These are phyloP conservation scores for Galaxias olidus DNA, from an alignment of 2,797 vertebrate species.

Conservation along the genomic window DNA sequence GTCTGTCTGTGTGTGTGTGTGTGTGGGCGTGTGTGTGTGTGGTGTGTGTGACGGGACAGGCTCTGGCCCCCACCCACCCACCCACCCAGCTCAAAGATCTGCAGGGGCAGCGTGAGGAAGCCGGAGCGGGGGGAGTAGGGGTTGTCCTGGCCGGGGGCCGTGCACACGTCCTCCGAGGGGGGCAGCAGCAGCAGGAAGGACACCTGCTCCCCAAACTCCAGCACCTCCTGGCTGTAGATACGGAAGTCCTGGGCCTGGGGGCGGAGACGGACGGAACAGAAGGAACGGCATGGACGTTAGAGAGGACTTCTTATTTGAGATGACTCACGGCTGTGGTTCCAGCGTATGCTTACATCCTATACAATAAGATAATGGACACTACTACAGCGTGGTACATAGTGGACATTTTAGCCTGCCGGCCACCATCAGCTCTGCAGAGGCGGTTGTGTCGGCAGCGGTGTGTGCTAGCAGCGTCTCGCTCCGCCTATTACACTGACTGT, in stretches of 20 bases:
- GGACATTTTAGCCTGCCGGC: neutral
- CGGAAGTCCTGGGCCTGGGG: constrained; percentile 87
- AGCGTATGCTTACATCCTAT: too few species aligned
- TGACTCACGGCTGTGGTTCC: too few species aligned
- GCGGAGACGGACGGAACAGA: neutral
- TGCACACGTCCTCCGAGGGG: constrained; percentile 88
- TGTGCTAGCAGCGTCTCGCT: too few species aligned
- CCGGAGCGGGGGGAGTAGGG: constrained; percentile 84
- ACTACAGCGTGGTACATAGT: neutral
- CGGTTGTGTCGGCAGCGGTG: too few species aligned
- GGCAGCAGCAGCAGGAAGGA: constrained; percentile 89
- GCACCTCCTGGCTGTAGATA: constrained; percentile 88
- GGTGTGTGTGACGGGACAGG: neutral
- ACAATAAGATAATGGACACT: too few species aligned
- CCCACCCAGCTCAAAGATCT: constrained; percentile 92
- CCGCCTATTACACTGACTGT: neutral
- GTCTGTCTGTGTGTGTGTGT: neutral
- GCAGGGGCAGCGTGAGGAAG: constrained; percentile 86
- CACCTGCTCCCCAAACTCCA: constrained; percentile 87
- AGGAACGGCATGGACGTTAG: constrained; percentile 11
- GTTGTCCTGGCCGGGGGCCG: constrained; percentile 87
- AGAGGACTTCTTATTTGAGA: too few species aligned
- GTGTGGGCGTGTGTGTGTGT: neutral
- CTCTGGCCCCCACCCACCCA: neutral
- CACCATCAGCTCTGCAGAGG: too few species aligned